Evolutionary conservation across 2,888 invertebrate genomes (phyloP), one percentile per base, ranked within the genome.

Genomic region (Proisotoma minuta): DNA sequence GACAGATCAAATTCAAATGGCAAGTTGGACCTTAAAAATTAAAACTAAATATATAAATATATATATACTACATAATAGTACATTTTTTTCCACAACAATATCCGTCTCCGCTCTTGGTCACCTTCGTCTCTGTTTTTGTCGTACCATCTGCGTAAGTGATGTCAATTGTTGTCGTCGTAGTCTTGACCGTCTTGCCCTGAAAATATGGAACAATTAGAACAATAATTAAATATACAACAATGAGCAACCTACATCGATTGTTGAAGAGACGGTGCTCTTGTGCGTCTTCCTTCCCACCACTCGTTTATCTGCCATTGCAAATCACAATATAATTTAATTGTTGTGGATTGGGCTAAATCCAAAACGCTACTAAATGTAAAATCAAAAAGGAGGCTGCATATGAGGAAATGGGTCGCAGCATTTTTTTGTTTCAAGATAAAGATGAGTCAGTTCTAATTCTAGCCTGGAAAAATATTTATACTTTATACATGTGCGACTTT

Each of bases 51-150:
- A n/a, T n/a, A n/a, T n/a, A n/a, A n/a, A n/a, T n/a, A n/a, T n/a
- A n/a, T n/a, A n/a, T n/a, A n/a, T 43, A 43, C 20, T 43, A 43
- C 43, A 43, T 43, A 43, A 43, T 43, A 5, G 43, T 43, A 20
- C 43, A 43, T 20, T 43, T 43, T 43, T 43, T 43, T 20, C 43
- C 43, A 43, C 43, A 43, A n/a, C 43, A 43, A n/a, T 43, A 43
- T 5, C 43, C 43, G 20, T 43, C 43, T 43, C 43, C 43, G 18
- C 18, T 18, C 18, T 43, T 43, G 10, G 4, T 20, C 5, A 43
- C 43, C 18, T 43, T 43, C 18, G 43, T 43, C 10, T 43, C 43
- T n/a, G 5, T 5, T 5, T 5, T 12, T 4, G 43, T 43, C 5
- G 43, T 43, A 4, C 43, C 43, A 43, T 43, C 43, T n/a, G 5